Evolutionary conservation across 2,797 vertebrate species (phyloP), one percentile per base, ranked within the genome.

Genomic region (Sebastes iracundus): DNA sequence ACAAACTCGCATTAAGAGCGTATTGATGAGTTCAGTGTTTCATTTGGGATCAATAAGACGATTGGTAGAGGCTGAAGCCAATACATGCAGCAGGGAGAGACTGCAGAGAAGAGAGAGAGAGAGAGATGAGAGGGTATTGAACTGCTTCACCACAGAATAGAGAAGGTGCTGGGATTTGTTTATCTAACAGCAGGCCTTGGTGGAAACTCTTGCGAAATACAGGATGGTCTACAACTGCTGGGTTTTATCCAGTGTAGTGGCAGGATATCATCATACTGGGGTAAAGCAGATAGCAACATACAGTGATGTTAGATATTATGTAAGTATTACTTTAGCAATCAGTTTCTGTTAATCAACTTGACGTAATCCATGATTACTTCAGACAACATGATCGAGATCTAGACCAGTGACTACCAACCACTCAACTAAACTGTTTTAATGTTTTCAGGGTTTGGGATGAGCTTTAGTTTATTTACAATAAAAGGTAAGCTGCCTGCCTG

Each of bases 1-100:
- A 95, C 93, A 95, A 95, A 96, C 93, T 95, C 82, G 79, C 95
- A 96, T 96, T 96, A 96, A 95, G 94, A 87, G 86, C 63, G 72
- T 94, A 96, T 96, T 94, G 95, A 96, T 94, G 94, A 94, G 88
- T 89, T 91, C 92, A 94, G 92, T 93, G 93, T 94, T 96, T 95
- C 94, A 93, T 93, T 94, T 90, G 87, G 89, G 94, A 95, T 96
- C 95, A 89, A 96, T 95, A 93, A 84, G 93, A 92, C 89, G 91
- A 95, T 93, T 92, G 92, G 91, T 91, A 68, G 88, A 92, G 88
- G 90, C 92, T 77, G 75, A 90, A 90, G 91, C 92, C 91, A 90
- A 94, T 94, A 90, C 85, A 71, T 72, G 87, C 87, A 86, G 92
- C 83, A 78, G 81, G 80, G 78, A 87, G 88, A 83, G 82, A 78